Evolutionary conservation across 2,888 invertebrate species (phyloP).

Genomic region (Philhelius pedissequus): DNA sequence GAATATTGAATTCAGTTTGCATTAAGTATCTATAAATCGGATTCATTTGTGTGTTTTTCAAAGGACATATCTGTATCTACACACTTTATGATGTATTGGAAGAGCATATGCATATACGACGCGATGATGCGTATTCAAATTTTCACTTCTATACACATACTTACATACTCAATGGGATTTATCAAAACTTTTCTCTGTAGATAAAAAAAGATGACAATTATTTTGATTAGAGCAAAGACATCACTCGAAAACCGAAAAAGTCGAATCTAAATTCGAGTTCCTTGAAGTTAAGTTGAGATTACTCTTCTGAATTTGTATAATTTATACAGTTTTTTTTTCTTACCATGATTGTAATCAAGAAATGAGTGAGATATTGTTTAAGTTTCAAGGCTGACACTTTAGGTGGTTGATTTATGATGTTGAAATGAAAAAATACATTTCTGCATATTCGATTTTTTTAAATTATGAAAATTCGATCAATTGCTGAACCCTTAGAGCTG

Average conservation of each 20-base stretch:
- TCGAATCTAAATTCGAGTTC: slow-evolving; percentile 15
- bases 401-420: not conserved
- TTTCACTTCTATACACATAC: not conserved
- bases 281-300: slow-evolving; percentile 39
- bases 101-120: not conserved
- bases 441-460: no score
- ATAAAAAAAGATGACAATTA: not conserved
- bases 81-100: slow-evolving; percentile 14
- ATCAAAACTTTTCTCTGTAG: not conserved
- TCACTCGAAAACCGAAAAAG: not conserved
- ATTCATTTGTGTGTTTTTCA: slow-evolving; percentile 33
- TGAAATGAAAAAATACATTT: not conserved
- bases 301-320: slow-evolving; percentile 48
- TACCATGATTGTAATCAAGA: not conserved
- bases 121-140: not conserved
- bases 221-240: not conserved
- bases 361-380: not conserved
- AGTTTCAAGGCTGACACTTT: not conserved
- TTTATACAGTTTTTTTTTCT: not conserved
- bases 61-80: not conserved
- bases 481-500: no score
- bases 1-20: slow-evolving; percentile 43
- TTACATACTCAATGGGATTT: no score
- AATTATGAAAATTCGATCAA: no score
- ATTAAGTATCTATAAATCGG: slow-evolving; percentile 20